Conservation (phyloP, 2,888 invertebrate species). For the Heteropelma amictum region DNA sequence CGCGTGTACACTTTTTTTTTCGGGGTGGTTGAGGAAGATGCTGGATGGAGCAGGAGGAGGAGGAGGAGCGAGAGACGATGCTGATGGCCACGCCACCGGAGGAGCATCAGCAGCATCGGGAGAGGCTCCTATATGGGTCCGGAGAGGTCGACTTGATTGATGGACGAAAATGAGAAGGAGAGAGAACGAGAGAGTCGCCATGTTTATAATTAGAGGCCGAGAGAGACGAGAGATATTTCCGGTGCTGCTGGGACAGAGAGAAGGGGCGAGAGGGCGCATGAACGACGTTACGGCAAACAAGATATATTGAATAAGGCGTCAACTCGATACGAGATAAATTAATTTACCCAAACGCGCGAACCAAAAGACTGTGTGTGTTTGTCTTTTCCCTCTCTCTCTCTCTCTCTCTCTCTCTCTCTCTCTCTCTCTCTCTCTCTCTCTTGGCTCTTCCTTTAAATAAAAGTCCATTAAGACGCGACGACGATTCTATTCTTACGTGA, state of each 20-base stretch:
- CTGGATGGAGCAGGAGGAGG: neutral
- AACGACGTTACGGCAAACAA: slow-evolving; percentile 47
- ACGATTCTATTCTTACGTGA: neutral
- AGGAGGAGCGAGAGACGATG: slow-evolving; percentile 1
- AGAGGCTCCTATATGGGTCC: slow-evolving; percentile 52
- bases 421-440: neutral
- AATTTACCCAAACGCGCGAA: slow-evolving; percentile 3
- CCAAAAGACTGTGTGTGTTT: neutral
- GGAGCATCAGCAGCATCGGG: slow-evolving; percentile 46
- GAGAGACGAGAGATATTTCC: slow-evolving; percentile 58
- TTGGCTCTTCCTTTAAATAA: too few species aligned
- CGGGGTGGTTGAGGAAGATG: neutral
- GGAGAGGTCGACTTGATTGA: slow-evolving; percentile 69
- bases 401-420: neutral
- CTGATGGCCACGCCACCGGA: slow-evolving; percentile 37
- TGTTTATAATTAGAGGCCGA: slow-evolving; percentile 76
- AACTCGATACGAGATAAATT: slow-evolving; percentile 35
- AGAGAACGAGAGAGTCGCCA: slow-evolving; percentile 67
- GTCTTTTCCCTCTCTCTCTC: neutral
- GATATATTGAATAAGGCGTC: slow-evolving; percentile 41
- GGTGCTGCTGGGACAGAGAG: slow-evolving; percentile 52
- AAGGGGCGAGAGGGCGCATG: slow-evolving; percentile 48
- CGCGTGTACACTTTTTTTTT: too few species aligned
- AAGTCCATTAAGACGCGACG: slow-evolving; percentile 9
- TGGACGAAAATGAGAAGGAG: slow-evolving; percentile 62